Conservation (phyloP, 2,113 vertebrate species). For the Apteryx mantelli region DNA sequence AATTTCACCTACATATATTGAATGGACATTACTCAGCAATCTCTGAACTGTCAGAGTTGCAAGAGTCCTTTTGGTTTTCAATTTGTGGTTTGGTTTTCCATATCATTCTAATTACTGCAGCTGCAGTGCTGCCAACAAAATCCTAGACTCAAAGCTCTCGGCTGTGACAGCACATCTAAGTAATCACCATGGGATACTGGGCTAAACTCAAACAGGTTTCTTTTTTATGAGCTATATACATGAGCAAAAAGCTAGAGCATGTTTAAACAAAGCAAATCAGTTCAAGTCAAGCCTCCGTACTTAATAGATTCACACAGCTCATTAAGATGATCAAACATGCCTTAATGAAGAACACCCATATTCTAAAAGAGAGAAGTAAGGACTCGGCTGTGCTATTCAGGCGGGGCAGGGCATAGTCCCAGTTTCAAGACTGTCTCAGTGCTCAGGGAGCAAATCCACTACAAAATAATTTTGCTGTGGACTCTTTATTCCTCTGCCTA, state of each 20-base stretch:
- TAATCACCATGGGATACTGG: constrained; percentile 47
- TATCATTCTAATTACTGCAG: constrained; percentile 56
- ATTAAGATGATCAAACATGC: constrained; percentile 57
- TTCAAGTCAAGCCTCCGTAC: constrained; percentile 40
- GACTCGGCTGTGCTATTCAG: not conserved
- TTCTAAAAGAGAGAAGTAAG: constrained; percentile 36
- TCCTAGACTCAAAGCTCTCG: constrained; percentile 46
- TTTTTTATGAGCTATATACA: constrained; percentile 60
- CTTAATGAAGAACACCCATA: constrained; percentile 63
- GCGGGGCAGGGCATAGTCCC: not conserved
- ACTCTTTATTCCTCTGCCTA: not conserved
- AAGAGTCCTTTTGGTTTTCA: constrained; percentile 35
- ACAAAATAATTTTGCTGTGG: not conserved
- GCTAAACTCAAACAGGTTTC: constrained; percentile 63
- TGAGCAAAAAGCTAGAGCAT: constrained; percentile 59
- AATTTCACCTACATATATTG: not conserved
- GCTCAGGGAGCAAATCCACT: not conserved
- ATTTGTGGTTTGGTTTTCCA: constrained; percentile 43
- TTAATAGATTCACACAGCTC: constrained; percentile 54
- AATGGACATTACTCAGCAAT: constrained; percentile 40
- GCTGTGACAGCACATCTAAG: constrained; percentile 49
- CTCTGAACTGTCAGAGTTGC: not conserved
- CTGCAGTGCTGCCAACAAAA: constrained; percentile 34
- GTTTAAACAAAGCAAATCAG: constrained; percentile 71
- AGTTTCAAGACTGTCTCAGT: not conserved